Evolutionary conservation across 1,140 invertebrate genomes (phyloP), one percentile per base, ranked within the genome.

Genomic region (Dufourea novaeangliae): DNA sequence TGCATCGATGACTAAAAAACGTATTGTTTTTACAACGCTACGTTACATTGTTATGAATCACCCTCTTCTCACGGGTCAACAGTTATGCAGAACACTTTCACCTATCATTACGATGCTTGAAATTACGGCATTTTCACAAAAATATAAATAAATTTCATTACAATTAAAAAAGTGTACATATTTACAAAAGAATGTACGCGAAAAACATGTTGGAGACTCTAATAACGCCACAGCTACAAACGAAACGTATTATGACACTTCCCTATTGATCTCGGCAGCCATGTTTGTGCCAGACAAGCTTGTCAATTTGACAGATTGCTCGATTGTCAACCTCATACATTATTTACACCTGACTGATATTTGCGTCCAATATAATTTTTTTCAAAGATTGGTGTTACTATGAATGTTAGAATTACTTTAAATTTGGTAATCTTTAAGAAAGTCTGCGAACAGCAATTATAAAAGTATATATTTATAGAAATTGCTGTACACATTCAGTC

Each of bases 251-350:
- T n/a, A 80, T 85, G 81, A 83, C 84, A 86, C 64, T 84, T 85
- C 64, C 76, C 76, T 88, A 89, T 88, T 83, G 88, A 88, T 89
- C 64, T 84, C 71, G 79, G 80, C 82, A 81, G 87, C 88, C 88
- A 89, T 89, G 72, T 89, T 89, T 77, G 72, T 63, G 57, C 64
- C 32, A 39, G 27, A 54, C 25, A 50, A 63, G n/a, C 56, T 62
- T 78, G 71, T 75, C 71, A 79, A 54, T 67, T 75, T 79, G 73
- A 76, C 34, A 74, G 54, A n/a, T 41, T 34, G 39, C 7, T 22
- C 5, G 10, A 46, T 41, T 64, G 46, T 64, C 50, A 50, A 37
- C 10, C 2, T 22, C n/a, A 39, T 29, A n/a, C 7, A 25, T 41
- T 32, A 25, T 56, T 50, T 27, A 17, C 29, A 63, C 20, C n/a